A percentile compares a stretch with the other conserved stretches of the same genome.
Conservation (phyloP, 2,113 vertebrate genomes). For the Synchiropus splendidus region DNA sequence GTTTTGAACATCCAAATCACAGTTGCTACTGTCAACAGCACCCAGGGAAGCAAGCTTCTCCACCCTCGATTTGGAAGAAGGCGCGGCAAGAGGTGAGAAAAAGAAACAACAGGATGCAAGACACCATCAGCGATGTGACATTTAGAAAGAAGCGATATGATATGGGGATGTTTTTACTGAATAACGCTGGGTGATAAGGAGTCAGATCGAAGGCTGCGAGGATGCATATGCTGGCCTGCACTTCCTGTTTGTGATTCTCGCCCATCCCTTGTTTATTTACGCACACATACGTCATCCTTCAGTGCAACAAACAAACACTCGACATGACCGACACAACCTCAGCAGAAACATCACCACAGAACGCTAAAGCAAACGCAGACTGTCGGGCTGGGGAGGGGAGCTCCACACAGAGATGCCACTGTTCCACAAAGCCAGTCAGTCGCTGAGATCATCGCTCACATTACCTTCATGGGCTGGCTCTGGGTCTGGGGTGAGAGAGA, state of each 20-base stretch:
- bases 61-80: slow-evolving; percentile 11
- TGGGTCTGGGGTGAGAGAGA: slow-evolving; percentile 96
- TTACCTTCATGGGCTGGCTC: slow-evolving; percentile 98
- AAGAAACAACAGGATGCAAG: neutral
- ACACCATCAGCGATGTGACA: neutral
- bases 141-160: neutral
- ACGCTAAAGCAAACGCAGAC: too few species aligned
- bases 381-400: too few species aligned
- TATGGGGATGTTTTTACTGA: neutral
- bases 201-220: too few species aligned
- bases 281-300: too few species aligned
- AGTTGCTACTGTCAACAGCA: neutral
- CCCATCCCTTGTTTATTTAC: too few species aligned
- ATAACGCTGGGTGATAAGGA: too few species aligned
- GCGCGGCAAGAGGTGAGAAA: slow-evolving; percentile 10
- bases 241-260: too few species aligned
- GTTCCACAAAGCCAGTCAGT: too few species aligned
- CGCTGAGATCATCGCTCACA: slow-evolving; percentile 4
- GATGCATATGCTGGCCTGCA: too few species aligned
- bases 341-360: neutral
- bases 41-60: neutral
- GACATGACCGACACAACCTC: neutral
- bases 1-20: neutral
- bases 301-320: too few species aligned
- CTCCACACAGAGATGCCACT: too few species aligned